These are phyloP conservation scores for Antedon mediterranea DNA, from an alignment of 53 echinoderm and acorn worm genomes.

Conservation along the genomic window DNA sequence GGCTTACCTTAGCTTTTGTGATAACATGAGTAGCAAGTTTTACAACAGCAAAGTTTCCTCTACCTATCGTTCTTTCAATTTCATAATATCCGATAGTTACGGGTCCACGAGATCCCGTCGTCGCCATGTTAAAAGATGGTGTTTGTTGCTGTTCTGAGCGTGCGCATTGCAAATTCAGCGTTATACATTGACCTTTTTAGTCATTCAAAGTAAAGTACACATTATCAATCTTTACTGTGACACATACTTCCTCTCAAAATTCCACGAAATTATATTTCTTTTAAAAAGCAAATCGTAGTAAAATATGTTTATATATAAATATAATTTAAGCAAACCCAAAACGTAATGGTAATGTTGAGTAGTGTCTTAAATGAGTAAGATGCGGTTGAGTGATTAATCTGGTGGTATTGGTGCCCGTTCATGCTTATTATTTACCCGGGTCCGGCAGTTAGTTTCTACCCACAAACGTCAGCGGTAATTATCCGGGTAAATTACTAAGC, in stretches of 20 bases:
- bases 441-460: no score
- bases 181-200: neutral
- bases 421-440: no score
- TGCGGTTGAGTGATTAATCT: no score
- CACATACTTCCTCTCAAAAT: neutral
- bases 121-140: conserved; percentile 41
- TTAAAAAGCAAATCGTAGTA: no score
- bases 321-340: no score
- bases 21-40: conserved; percentile 84
- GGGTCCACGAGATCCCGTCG: conserved; percentile 38
- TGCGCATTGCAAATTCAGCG: neutral
- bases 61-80: conserved; percentile 92
- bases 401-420: no score
- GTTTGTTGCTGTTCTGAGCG: neutral
- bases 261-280: neutral
- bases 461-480: no score
- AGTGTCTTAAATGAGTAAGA: no score
- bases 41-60: conserved; percentile 97
- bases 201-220: neutral
- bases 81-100: conserved; percentile 91
- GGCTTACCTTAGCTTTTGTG: conserved; percentile 86
- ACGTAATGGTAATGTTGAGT: no score
- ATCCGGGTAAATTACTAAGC: no score
- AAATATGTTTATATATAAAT: no score
- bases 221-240: neutral